These are phyloP conservation scores for Mungos mungo DNA, from an alignment of 2,113 vertebrate genomes.

Conservation along the genomic window DNA sequence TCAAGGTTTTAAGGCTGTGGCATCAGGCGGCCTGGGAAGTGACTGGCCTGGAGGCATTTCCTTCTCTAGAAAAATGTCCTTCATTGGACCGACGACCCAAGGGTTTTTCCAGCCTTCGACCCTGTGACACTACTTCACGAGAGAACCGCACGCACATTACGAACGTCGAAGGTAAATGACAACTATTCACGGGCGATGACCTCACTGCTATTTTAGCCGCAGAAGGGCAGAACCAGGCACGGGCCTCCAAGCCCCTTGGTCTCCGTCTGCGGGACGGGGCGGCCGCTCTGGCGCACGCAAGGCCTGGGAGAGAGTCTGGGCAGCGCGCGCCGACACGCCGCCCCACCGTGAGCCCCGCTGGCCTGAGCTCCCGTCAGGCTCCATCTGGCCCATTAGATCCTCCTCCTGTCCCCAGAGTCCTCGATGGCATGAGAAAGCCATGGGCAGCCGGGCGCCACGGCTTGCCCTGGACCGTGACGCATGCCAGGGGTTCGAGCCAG, in stretches of 20 bases:
- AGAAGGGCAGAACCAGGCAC: not conserved
- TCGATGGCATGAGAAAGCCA: not conserved
- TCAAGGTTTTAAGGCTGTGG: not conserved
- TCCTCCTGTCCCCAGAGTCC: not conserved
- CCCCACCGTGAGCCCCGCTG: not conserved
- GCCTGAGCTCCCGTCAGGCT: not conserved
- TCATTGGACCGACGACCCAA: not conserved
- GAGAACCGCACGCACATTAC: not conserved
- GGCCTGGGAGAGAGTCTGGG: not conserved
- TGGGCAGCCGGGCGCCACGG: not conserved
- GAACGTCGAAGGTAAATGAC: not conserved
- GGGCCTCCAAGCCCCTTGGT: not conserved
- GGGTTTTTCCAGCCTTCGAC: not conserved
- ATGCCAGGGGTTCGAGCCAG: not conserved
- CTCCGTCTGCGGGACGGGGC: not conserved
- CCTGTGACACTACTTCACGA: not conserved
- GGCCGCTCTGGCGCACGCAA: not conserved
- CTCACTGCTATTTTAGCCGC: not conserved
- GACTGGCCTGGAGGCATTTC: not conserved
- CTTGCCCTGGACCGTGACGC: not conserved
- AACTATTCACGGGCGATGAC: not conserved
- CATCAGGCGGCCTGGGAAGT: not conserved
- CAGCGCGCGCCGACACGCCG: not conserved
- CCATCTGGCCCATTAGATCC: not conserved
- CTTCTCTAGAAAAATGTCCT: not conserved